Evolutionary conservation across 2,888 invertebrate species (phyloP).

Genomic region (Harmothoe impar): DNA sequence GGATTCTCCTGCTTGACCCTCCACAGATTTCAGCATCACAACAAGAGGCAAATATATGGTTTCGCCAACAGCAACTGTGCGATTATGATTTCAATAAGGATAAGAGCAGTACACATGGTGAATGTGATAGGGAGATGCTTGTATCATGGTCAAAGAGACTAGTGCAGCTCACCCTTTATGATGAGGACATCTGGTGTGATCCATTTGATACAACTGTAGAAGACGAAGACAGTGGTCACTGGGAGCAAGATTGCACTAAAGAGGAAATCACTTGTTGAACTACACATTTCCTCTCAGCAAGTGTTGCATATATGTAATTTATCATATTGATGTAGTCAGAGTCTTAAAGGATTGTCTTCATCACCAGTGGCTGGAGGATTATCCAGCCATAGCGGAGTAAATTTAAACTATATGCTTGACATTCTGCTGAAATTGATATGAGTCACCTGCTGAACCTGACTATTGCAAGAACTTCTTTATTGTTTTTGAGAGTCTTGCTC

Average conservation of each 20-base stretch:
- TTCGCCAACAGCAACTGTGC: background rate
- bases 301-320: too few relatives aligned
- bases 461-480: too few relatives aligned
- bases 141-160: constrained; percentile 13
- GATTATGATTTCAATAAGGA: background rate
- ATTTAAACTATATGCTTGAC: too few relatives aligned
- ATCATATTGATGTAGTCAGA: too few relatives aligned
- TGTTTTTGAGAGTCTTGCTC: too few relatives aligned
- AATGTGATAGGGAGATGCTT: background rate
- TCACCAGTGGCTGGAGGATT: too few relatives aligned
- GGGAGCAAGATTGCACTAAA: too few relatives aligned
- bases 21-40: background rate
- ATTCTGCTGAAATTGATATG: too few relatives aligned
- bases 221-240: background rate
- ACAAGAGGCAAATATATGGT: background rate
- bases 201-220: background rate
- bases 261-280: background rate
- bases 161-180: background rate
- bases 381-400: too few relatives aligned
- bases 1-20: background rate
- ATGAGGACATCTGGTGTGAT: constrained; percentile 1
- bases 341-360: too few relatives aligned
- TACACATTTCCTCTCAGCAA: too few relatives aligned
- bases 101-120: background rate
- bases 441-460: too few relatives aligned